Base-by-base conservation (phyloP, 2,888 invertebrate genomes). In the Glyphotaelius pellucidus region DNA sequence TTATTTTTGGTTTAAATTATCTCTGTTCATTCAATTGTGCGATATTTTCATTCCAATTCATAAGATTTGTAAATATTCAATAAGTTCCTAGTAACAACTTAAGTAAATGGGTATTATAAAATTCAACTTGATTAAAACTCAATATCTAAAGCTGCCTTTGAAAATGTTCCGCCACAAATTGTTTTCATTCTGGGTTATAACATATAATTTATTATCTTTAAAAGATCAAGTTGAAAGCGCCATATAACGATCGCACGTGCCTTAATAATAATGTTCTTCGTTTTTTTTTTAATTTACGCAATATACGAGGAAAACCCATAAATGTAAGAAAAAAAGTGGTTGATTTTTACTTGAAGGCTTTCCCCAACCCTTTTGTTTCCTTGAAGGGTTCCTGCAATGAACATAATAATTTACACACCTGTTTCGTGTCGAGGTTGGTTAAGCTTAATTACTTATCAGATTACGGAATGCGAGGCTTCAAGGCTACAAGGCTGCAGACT, bases 401-500 rank as follows among this genome's bases (percentile, higher is more conserved):
- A 67, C 67, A 67, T 25, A 67, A 67, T 67, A 67, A 67, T 67
- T 67, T 67, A 67, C 67, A 67, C 67, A 67, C 67, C 67, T 67
- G 67, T 67, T 67, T 25, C 67, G n/a, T 67, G 67, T 67, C 7
- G 67, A 9, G 67, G 67, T 67, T 25, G 67, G 67, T 67, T 67
- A 67, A 67, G 67, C 67, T 67, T 67, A 67, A 67, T 67, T 67
- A 67, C 67, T 67, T 67, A 67, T n/a, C 67, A 67, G 67, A 67
- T 67, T 67, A 67, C 67, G 67, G 67, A 67, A 67, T 67, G 67
- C 7, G 67, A 67, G 67, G 19, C 67, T 47, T 42, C 47, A 47
- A 14, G 47, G 47, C 5, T 52, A 52, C 52, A 52, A 5, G 52
- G 19, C 52, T 7, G 9, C 67, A 67, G 1, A 42, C 42, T 42